phyloP scores from a whole-genome alignment of 2,113 vertebrate genomes.

The Apodemus sylvaticus region DNA sequence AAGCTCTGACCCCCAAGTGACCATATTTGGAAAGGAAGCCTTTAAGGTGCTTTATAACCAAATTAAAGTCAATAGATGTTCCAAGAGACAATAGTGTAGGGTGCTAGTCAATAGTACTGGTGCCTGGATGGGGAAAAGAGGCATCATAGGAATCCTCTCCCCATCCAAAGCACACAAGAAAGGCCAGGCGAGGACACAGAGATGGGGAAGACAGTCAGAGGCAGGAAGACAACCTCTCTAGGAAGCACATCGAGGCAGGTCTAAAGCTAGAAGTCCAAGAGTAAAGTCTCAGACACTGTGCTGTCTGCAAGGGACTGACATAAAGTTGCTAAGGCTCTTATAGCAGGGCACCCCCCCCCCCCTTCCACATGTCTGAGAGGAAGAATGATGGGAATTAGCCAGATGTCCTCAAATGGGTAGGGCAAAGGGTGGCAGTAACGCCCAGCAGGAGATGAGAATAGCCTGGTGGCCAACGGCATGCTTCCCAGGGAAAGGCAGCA shows the following conservation, averaged over 20 bases:
- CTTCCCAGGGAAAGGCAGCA: not conserved
- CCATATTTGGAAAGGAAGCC: not conserved
- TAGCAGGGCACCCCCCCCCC: not conserved
- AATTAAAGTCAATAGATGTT: not conserved
- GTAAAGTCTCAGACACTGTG: not conserved
- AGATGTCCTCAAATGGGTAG: not conserved
- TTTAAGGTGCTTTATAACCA: not conserved
- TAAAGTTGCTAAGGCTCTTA: not conserved
- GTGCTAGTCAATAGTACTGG: not conserved
- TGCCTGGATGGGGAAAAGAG: not conserved
- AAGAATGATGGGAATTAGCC: not conserved
- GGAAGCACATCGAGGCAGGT: not conserved
- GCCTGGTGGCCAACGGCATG: not conserved
- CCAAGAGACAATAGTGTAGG: not conserved
- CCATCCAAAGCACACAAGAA: not conserved
- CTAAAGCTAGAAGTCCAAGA: not conserved
- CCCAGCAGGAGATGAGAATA: not conserved
- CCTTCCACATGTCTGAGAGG: not conserved
- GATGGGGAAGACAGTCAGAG: not conserved
- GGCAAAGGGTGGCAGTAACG: not conserved
- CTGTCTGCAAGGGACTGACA: not conserved
- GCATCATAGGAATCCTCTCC: not conserved
- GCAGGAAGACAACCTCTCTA: not conserved
- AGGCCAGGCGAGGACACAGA: accelerated
- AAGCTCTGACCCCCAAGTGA: not conserved